phyloP scores from a whole-genome alignment of 2,797 vertebrate species.

The Hippopotamyrus pictus region DNA sequence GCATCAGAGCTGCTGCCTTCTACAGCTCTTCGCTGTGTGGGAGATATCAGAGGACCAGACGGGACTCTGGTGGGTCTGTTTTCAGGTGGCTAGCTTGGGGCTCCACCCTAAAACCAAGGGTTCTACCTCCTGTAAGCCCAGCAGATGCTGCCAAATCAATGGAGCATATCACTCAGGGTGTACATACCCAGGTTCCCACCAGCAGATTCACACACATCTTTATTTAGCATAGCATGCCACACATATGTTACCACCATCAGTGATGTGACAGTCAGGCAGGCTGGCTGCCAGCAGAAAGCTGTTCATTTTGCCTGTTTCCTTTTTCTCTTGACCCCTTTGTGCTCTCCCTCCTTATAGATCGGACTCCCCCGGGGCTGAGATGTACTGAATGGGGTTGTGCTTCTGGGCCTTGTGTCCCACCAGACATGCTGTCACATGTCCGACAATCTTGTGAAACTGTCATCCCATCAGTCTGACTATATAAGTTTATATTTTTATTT shows the following conservation, averaged over 20 bases:
- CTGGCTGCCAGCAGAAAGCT: constrained; percentile 11
- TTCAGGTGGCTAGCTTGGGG: constrained; percentile 1
- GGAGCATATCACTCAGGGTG: not conserved
- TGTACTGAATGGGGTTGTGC: not conserved
- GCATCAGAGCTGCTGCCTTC: not conserved
- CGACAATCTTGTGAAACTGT: constrained; percentile 44
- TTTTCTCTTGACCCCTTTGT: constrained; percentile 32
- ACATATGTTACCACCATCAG: constrained; percentile 11
- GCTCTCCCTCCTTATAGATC: not conserved
- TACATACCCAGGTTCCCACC: not conserved
- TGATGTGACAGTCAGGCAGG: not conserved
- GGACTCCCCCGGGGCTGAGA: not conserved
- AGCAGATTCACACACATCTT: constrained; percentile 12
- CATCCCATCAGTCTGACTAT: constrained; percentile 25
- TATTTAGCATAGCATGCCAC: constrained; percentile 10
- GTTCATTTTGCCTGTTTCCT: constrained; percentile 29
- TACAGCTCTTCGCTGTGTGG: not conserved
- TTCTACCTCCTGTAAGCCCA: not conserved
- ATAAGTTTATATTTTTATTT: not conserved
- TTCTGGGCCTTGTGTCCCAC: constrained; percentile 25
- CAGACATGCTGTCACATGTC: constrained; percentile 34
- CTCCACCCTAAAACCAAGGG: not conserved
- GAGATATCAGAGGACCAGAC: not conserved
- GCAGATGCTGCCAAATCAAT: not conserved
- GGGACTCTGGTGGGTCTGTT: not conserved